These are phyloP conservation scores for Venusia cambrica DNA, from an alignment of 2,888 invertebrate genomes.

Conservation along the genomic window DNA sequence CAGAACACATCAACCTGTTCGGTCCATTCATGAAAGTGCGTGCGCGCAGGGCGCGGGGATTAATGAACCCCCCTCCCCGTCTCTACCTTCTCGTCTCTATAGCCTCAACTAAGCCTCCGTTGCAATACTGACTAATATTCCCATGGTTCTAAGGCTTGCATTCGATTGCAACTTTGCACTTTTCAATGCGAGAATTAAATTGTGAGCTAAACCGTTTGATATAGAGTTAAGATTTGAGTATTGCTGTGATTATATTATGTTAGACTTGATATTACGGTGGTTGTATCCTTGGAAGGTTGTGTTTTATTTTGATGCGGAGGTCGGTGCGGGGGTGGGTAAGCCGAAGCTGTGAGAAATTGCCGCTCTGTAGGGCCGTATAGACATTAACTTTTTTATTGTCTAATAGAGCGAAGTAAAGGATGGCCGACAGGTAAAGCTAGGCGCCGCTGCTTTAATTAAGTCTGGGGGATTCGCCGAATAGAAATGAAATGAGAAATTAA, in stretches of 20 bases:
- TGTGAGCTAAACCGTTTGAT: constrained; percentile 1
- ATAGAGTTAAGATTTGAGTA: constrained; percentile 45
- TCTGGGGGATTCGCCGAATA: constrained; percentile 59
- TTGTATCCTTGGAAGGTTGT: constrained; percentile 80
- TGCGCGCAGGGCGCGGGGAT: constrained; percentile 80
- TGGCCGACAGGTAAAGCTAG: constrained; percentile 73
- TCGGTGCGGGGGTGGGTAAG: constrained; percentile 38
- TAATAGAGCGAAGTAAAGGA: constrained; percentile 73
- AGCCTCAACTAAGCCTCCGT: constrained; percentile 41
- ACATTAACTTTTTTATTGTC: constrained; percentile 77
- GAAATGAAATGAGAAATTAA: constrained; percentile 51
- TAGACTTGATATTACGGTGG: constrained; percentile 67
- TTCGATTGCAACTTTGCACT: constrained; percentile 27
- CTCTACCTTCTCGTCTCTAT: constrained; percentile 53
- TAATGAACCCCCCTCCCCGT: constrained; percentile 72
- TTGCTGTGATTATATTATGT: constrained; percentile 38
- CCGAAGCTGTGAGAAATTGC: constrained; percentile 73
- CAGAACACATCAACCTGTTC: constrained; percentile 77
- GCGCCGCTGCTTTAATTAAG: constrained; percentile 74
- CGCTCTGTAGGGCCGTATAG: constrained; percentile 61
- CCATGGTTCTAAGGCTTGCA: constrained; percentile 30
- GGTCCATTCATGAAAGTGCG: constrained; percentile 81
- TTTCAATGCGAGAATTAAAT: constrained; percentile 12
- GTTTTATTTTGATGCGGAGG: constrained; percentile 64
- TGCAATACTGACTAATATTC: constrained; percentile 41